Evolutionary conservation across 2,113 vertebrate genomes (phyloP), one percentile per base, ranked within the genome.

Genomic region (Prunella himalayana): DNA sequence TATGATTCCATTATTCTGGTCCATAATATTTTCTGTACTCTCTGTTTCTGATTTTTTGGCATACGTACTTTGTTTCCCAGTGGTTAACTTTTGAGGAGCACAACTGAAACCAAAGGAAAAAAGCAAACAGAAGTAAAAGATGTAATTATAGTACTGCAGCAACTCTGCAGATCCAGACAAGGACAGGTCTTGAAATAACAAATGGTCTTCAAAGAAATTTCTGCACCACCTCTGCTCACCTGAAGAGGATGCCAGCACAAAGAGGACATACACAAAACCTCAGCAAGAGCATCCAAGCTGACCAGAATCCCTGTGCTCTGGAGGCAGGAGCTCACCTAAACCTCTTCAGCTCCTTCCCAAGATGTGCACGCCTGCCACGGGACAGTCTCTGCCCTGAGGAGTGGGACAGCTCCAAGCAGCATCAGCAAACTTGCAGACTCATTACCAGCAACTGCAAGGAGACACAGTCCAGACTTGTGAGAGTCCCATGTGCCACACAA

Each of bases 281-380:
- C 19, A 35, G 31, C 53, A 76, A 24, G n/a, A 79, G 15, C 18
- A 33, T 6, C 22, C 19, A 57, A 57, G 50, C 66, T 8, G 33
- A 20, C 9, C 68, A 83, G 25, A 72, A 76, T 61, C 41, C 31
- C 44, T 7, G 35, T 28, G 64, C 65, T 42, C 37, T 12, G 33
- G 33, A 76, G 47, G 41, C 42, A 79, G 70, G 31, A 68, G 66
- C 31, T 44, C 50, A 72, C 10, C 73, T 28, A 30, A 71, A 82
- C 7, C 22, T 49, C 57, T 47, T 56, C 82, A 76, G 49, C 44
- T 80, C 2, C 45, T n/a, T 85, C 50, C 25, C 4, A 2, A 41
- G 37, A 50, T 4, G 12, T 1, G 11, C 39, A 85, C n/a, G 27
- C n/a, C 45, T n/a, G 7, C 3, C 35, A n/a, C 8, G 0, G 15